Percentiles rank a stretch among this genome's conserved stretches.
These are phyloP conservation scores for Drosophila pseudoananassae DNA, from an alignment of 1,140 invertebrate genomes.

Conservation along the genomic window DNA sequence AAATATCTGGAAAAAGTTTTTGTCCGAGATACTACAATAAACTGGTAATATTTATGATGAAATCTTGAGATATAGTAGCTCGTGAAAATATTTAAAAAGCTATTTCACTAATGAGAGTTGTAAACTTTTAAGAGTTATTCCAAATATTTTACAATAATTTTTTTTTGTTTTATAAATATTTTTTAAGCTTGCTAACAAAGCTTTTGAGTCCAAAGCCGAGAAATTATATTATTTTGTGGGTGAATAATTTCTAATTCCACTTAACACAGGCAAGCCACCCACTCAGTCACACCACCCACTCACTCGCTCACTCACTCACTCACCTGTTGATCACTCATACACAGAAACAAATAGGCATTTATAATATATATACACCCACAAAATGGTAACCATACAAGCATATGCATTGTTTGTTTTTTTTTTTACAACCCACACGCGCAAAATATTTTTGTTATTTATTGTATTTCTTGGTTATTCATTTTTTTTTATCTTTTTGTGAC, in stretches of 20 bases:
- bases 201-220: background rate
- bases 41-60: background rate
- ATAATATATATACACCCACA: conserved; percentile 11
- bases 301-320: background rate
- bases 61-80: background rate
- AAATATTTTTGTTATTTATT: conserved; percentile 57
- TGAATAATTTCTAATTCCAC: conserved; percentile 48
- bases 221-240: conserved; percentile 7
- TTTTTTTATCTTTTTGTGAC: conserved; percentile 21
- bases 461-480: conserved; percentile 54
- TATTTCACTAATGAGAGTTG: background rate
- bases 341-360: background rate
- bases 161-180: too few species aligned
- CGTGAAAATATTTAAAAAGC: background rate
- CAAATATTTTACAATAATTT: too few species aligned
- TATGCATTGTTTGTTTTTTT: conserved; percentile 25
- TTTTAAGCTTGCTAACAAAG: background rate
- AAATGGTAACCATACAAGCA: conserved; percentile 26
- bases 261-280: conserved; percentile 7
- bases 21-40: background rate
- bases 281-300: background rate
- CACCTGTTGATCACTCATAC: conserved; percentile 5
- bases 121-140: background rate
- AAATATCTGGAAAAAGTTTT: background rate
- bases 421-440: conserved; percentile 48